phyloP scores from a whole-genome alignment of 2,113 vertebrate species.

The Cyanistes caeruleus region DNA sequence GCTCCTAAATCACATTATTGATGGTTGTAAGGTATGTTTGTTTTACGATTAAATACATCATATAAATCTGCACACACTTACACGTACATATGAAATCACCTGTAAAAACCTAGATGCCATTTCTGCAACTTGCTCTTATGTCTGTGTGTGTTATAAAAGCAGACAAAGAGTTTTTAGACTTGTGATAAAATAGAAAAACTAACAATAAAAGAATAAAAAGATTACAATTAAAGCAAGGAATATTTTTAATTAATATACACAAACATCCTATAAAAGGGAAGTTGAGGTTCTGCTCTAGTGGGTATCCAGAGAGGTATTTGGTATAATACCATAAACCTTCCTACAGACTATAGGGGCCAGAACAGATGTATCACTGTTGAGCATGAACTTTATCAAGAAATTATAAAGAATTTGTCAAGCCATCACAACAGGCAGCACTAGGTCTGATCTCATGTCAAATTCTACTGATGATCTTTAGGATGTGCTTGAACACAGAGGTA shows the following conservation, averaged over 20 bases:
- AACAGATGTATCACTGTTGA: background rate
- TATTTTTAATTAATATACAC: background rate
- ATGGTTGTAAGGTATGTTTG: background rate
- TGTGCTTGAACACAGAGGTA: background rate
- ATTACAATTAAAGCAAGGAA: background rate
- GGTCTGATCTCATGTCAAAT: background rate
- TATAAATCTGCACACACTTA: background rate
- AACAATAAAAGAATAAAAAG: background rate
- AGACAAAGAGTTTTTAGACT: background rate
- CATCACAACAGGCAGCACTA: background rate
- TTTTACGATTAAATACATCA: background rate
- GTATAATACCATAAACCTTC: background rate
- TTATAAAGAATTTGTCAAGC: background rate
- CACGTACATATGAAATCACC: background rate
- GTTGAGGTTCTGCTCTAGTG: background rate
- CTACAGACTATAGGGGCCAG: background rate
- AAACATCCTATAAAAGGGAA: background rate
- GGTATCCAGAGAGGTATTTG: background rate
- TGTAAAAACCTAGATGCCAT: background rate
- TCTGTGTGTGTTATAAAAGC: background rate
- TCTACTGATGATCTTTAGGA: background rate
- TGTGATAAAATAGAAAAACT: background rate
- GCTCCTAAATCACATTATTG: background rate
- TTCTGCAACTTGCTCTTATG: background rate
- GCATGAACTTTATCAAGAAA: background rate